Conservation (phyloP, 2,797 vertebrate species). For the Myotis findleyi region DNA sequence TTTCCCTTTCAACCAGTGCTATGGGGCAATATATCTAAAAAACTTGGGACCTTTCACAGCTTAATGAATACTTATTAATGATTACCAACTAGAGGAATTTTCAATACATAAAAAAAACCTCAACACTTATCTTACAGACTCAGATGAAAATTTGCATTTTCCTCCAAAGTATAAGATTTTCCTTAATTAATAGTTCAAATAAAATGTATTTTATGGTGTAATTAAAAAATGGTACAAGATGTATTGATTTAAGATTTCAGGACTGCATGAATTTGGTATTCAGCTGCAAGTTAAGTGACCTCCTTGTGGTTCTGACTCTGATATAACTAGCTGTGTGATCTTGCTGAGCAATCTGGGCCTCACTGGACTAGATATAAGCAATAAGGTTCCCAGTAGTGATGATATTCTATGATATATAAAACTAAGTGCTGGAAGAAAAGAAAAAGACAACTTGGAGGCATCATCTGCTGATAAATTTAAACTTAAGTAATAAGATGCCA, state of each 20-base stretch:
- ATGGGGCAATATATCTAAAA: not conserved
- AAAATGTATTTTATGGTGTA: not conserved
- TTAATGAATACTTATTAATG: conserved; percentile 2
- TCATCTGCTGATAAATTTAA: not conserved
- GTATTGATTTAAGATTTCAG: not conserved
- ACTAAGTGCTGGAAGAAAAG: not conserved
- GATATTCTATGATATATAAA: not conserved
- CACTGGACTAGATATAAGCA: not conserved
- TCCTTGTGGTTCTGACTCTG: not conserved
- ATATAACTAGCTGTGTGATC: not conserved
- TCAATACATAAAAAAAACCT: not conserved
- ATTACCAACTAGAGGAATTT: conserved; percentile 7
- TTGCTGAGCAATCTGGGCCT: not conserved
- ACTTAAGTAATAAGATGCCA: not conserved
- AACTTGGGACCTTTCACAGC: not conserved
- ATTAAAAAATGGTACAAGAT: not conserved
- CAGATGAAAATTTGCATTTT: not conserved
- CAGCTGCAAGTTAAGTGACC: not conserved
- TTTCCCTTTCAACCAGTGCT: conserved; percentile 6
- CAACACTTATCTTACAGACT: not conserved
- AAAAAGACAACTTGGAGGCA: not conserved
- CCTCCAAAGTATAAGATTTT: not conserved
- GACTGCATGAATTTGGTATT: not conserved
- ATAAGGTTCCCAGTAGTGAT: not conserved
- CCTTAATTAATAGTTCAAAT: conserved; percentile 20